Evolutionary conservation across 1,140 invertebrate species (phyloP).

Genomic region (Onthophagus taurus): DNA sequence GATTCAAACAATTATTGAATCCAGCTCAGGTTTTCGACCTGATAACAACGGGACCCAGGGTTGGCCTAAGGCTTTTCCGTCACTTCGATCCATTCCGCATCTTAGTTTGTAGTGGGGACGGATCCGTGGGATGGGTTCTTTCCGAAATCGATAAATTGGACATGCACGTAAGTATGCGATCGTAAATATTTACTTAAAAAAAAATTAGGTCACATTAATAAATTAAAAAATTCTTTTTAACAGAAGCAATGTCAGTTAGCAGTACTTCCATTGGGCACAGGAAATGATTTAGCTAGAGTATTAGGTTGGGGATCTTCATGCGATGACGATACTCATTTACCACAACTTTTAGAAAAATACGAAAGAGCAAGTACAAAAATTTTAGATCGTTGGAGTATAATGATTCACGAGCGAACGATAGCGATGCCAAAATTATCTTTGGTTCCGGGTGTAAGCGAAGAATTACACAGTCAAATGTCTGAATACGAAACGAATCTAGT

Average conservation of each 20-base stretch:
- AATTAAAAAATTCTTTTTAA: too few relatives aligned
- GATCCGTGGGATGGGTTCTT: conserved; percentile 89
- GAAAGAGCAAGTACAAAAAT: conserved; percentile 93
- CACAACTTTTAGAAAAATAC: conserved; percentile 74
- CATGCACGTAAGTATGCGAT: conserved; percentile 82
- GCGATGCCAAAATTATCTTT: conserved; percentile 49
- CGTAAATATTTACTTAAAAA: too few relatives aligned
- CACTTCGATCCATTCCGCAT: conserved; percentile 88
- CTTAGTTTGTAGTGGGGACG: conserved; percentile 87
- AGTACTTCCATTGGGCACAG: conserved; percentile 73
- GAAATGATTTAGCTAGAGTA: conserved; percentile 89
- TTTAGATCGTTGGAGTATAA: conserved; percentile 75
- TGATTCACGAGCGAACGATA: conserved; percentile 68
- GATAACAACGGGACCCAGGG: conserved; percentile 73
- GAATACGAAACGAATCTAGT: conserved; percentile 74
- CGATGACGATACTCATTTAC: conserved; percentile 89
- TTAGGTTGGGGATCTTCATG: conserved; percentile 94
- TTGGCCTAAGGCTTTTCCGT: conserved; percentile 79
- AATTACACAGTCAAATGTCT: conserved; percentile 42
- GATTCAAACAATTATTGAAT: conserved; percentile 93
- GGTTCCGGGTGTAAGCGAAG: conserved; percentile 42
- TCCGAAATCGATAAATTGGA: conserved; percentile 85
- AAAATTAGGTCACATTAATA: too few relatives aligned
- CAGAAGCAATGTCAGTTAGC: conserved; percentile 12
- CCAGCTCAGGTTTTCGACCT: conserved; percentile 97